Base-by-base conservation (phyloP, 2,113 vertebrate species). In the Xenopus laevis region DNA sequence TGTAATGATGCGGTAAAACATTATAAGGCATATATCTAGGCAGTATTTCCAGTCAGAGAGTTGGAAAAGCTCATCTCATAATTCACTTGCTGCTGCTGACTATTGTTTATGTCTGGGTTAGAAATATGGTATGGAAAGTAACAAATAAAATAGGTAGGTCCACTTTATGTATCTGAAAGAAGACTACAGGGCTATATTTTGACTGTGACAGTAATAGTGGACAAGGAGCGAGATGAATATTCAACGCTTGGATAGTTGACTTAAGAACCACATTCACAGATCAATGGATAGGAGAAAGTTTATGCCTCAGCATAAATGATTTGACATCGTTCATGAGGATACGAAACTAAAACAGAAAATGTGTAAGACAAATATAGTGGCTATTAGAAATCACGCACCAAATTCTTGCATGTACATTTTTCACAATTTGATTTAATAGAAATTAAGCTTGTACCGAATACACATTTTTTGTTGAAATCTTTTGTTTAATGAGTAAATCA, bases 151-250 rank as follows among this genome's bases (percentile, higher is more conserved):
- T 40, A 21, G 50, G 57, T 20, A 15, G 20, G 72, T 74, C 72
- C 57, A 61, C 72, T 61, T 74, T 68, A 50, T 74, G 50, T 65
- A 74, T 68, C 55, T 60, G 65, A 74, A 52, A 53, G 60, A 72
- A 33, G 53, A 52, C 55, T 40, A 40, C 33, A 40, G 33, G 23
- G 46, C 30, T 53, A 75, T 68, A 75, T 62, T 75, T 75, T 69
- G 50, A 68, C 27, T 21, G 65, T 69, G 66, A 69, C 73, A 68
- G 65, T 63, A 68, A 68, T 75, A 69, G 73, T 68, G 33, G 58
- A 30, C 18, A 30, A 68, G 73, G 46, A 44, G 30, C 60, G 57
- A 68, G 65, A 75, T 75, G 73, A 75, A 75, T 75, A 75, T 75
- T 62, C 73, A 75, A 62, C 33, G 46, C 17, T 13, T 44, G 45